Conservation (phyloP, 2,797 vertebrate genomes). For the Cichlasoma orientale region DNA sequence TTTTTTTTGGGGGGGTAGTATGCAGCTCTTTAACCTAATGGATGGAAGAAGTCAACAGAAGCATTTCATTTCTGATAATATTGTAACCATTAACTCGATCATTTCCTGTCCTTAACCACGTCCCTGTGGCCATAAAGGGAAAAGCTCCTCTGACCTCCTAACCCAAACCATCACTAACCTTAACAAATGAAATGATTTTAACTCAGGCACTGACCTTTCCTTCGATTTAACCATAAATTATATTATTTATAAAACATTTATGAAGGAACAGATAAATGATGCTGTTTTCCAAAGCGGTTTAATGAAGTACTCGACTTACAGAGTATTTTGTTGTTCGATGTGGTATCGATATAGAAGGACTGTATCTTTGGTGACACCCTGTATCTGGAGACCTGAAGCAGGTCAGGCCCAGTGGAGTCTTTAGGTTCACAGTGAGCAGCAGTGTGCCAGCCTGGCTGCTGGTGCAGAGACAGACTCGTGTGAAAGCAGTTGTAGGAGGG, state of each 20-base stretch:
- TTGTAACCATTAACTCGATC: no score
- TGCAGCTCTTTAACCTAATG: no score
- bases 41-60: no score
- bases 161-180: not conserved
- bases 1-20: no score
- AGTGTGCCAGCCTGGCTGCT: no score
- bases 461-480: not conserved
- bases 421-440: not conserved
- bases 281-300: not conserved
- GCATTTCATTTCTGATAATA: no score
- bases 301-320: not conserved
- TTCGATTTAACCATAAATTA: not conserved
- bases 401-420: not conserved
- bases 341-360: not conserved
- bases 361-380: not conserved
- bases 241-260: not conserved
- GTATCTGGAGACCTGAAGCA: not conserved
- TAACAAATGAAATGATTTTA: not conserved
- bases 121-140: not conserved
- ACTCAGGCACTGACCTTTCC: not conserved
- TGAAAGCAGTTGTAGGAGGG: not conserved
- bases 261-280: not conserved
- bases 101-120: no score
- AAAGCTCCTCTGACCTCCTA: not conserved
- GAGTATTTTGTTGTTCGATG: not conserved